Conservation (phyloP, 2,797 vertebrate species). For the Pangasius mekongensis region DNA sequence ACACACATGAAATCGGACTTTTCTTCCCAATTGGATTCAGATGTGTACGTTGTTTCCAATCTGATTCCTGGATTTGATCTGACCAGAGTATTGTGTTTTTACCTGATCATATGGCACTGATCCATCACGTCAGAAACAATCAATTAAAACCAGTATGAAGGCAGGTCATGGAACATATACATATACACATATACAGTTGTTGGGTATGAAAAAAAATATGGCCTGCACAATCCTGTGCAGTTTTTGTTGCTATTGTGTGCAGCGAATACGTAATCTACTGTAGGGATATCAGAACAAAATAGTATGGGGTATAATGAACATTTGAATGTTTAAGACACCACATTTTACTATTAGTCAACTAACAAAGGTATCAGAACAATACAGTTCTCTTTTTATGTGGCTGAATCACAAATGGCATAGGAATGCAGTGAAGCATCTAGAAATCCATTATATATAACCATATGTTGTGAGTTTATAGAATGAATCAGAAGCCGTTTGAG, state of each 20-base stretch:
- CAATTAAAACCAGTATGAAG: not conserved
- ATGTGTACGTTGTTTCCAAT: not conserved
- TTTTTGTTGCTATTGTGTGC: not conserved
- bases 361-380: not conserved
- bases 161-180: too few relatives aligned
- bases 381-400: not conserved
- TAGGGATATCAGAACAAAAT: not conserved
- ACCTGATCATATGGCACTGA: not conserved
- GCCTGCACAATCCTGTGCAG: not conserved
- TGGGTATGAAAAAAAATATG: too few relatives aligned
- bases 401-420: not conserved
- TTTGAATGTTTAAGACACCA: not conserved
- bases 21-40: not conserved
- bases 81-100: not conserved
- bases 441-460: conserved; percentile 6
- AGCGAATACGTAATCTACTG: not conserved
- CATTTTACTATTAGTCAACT: not conserved
- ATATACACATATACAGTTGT: not conserved
- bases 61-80: not conserved
- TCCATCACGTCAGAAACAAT: not conserved
- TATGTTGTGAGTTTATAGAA: conserved; percentile 8
- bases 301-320: not conserved
- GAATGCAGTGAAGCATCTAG: not conserved
- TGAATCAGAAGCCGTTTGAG: conserved; percentile 10
- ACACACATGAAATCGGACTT: not conserved